Percentiles rank a stretch among this genome's conserved stretches.
phyloP scores from a whole-genome alignment of 2,113 vertebrate species.

The Zosterops pallidus region DNA sequence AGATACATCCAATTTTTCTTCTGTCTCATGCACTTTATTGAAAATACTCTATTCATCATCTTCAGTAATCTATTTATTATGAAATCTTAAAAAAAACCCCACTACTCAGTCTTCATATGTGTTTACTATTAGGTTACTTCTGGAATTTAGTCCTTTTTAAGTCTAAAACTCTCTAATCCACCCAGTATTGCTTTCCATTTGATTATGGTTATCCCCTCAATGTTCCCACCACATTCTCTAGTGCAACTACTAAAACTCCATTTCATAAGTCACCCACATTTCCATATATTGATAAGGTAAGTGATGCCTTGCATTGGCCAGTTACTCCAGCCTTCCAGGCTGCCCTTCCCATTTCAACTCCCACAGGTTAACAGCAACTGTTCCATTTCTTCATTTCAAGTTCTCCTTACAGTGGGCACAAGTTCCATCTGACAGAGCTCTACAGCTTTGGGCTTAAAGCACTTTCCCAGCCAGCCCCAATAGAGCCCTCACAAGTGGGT shows the following conservation, averaged over 20 bases:
- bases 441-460: background rate
- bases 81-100: background rate
- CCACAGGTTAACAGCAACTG: background rate
- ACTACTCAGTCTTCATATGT: background rate
- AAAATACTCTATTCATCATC: background rate
- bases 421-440: background rate
- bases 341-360: background rate
- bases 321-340: background rate
- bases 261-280: background rate
- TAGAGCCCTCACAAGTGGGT: background rate
- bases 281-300: background rate
- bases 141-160: background rate
- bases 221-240: background rate
- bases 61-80: background rate
- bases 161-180: background rate
- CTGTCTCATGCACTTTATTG: background rate
- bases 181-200: background rate
- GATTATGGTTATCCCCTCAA: background rate
- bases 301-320: background rate
- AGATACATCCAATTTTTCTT: background rate
- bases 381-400: background rate
- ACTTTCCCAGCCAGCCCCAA: background rate
- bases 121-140: background rate
- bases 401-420: background rate
- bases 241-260: background rate